Base-by-base conservation (phyloP, 2,888 invertebrate species). In the Agrenia bidenticulata region DNA sequence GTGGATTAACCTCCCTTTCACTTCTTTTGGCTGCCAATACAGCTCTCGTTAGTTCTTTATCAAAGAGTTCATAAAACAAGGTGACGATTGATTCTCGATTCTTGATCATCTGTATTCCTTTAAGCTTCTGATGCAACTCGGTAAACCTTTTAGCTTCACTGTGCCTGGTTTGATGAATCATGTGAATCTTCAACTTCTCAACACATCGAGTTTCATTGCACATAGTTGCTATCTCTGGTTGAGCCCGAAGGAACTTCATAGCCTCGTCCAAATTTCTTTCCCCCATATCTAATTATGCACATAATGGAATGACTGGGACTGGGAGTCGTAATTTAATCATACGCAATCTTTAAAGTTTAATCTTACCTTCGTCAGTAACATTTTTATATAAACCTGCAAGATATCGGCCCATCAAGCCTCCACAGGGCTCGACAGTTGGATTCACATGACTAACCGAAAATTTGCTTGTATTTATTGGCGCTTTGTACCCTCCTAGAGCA, bases 1-100 rank as follows among this genome's bases (percentile, higher is more conserved):
- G n/a, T n/a, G 32, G 11, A 32, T 32, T 21, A 13, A 24, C 23
- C 4, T 21, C 15, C 17, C 23, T 24, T 24, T 13, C 56, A 51
- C 27, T 21, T 19, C 37, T 61, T 66, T 54, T 67, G 64, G 64
- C 51, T 64, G 67, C 42, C 63, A 70, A 39, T 26, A 61, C 53
- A 13, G 57, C 63, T n/a, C 68, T 55, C 13, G 70, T 70, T 17
- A 49, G 51, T 55, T 68, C 64, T 54, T 67, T 70, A 39, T 73
- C 72, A 61, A 73, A 73, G 53, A 77, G 61, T 19, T 63, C 59
- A 61, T 73, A 76, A 51, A 87, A 78, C 66, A 87, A 80, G 49
- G 83, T 81, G 70, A 86, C 76, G 15, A 88, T 80, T 32, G 85
- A 83, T 63, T 84, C 83, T 72, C 86, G 81, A 77, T 87, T 85